Conservation (phyloP, 2,797 vertebrate species). For the Phoxinus dragarum region DNA sequence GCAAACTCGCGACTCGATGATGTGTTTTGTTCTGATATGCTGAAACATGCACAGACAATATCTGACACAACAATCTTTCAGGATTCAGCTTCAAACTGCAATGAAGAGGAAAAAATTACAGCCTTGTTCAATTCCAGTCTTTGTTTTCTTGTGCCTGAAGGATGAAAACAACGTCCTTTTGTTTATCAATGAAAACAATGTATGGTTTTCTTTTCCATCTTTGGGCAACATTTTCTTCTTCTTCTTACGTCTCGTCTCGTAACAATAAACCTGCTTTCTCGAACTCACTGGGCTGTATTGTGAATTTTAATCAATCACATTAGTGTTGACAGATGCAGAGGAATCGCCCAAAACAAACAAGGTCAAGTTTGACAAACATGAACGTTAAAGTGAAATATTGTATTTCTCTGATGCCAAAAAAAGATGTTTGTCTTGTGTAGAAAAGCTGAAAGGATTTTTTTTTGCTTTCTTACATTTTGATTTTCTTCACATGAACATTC, state of each 20-base stretch:
- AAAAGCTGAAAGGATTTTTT: background rate
- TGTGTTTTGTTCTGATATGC: conserved; percentile 20
- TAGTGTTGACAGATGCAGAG: background rate
- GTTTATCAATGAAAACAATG: conserved; percentile 18
- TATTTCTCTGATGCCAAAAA: background rate
- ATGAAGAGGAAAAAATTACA: background rate
- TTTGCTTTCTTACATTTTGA: background rate
- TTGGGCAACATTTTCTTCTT: background rate
- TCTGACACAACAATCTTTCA: conserved; percentile 12
- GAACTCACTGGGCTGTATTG: background rate
- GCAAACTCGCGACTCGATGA: conserved; percentile 18
- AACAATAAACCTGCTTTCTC: conserved; percentile 1
- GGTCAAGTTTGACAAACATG: background rate
- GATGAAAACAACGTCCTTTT: conserved; percentile 15
- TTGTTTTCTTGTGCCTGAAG: conserved; percentile 15
- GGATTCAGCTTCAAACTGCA: background rate
- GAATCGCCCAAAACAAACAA: conserved; percentile 1
- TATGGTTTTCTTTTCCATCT: background rate
- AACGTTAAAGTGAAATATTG: background rate
- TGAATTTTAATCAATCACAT: conserved; percentile 4
- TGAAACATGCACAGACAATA: background rate
- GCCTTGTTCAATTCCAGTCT: background rate
- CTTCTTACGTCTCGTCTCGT: background rate
- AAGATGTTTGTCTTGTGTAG: background rate
- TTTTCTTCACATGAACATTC: background rate